Base-by-base conservation (phyloP, 2,888 invertebrate species). In the Calliscelio sp. region DNA sequence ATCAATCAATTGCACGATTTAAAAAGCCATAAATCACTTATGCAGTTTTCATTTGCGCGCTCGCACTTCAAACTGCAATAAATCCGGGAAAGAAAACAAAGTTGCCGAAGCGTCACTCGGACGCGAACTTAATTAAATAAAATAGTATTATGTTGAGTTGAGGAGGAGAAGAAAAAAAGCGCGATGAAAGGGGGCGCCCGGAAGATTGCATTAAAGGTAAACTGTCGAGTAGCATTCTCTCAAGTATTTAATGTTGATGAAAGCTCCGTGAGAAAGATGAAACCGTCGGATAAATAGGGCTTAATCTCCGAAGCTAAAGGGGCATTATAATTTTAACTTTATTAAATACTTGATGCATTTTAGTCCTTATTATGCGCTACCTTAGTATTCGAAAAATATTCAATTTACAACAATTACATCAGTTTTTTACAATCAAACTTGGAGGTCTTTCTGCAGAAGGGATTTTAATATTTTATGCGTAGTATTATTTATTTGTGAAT, bases 261-360 rank as follows among this genome's bases (percentile, higher is more conserved):
- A 82, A 82, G 77, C 77, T 77, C 66, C 82, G 82, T 82, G 82
- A 77, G 82, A 82, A 82, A 77, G 77, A 77, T 77, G 59, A 82
- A 82, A 73, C 59, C 82, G 77, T 73, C 51, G 66, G 77, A 77
- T 82, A 73, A 77, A 73, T 78, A 78, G 77, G 63, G 57, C 10
- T 81, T 81, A 75, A 77, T 81, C 75, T 75, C 53, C 44, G 16
- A 63, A 77, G 55, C 63, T 81, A 57, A 77, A 75, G 61, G 61
- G 32, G 65, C 57, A 81, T 81, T 81, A 70, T 77, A 77, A 81
- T 70, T 75, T 77, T 68, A 63, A 63, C 57, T 77, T 70, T 71
- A 71, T 70, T 75, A 65, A 81, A 71, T 77, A 77, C 61, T 59
- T 68, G 51, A 80, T 73, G 80, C 35, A 71, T 41, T 81, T 81